Evolutionary conservation across 2,888 invertebrate species (phyloP), one percentile per base, ranked within the genome.

Genomic region (Lymantria dispar): DNA sequence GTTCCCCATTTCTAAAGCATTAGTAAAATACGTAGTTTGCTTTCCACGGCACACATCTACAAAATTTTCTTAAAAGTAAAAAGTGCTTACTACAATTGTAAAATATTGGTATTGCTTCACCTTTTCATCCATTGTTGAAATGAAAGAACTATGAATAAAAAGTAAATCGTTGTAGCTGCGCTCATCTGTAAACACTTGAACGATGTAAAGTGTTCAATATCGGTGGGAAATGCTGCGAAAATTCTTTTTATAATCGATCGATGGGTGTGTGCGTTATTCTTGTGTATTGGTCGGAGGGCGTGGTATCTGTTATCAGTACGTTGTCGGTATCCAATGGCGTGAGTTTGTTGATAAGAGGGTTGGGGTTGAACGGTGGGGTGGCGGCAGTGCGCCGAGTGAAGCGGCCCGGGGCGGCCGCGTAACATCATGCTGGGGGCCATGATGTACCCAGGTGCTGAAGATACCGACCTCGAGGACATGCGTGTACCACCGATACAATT

Each of bases 401-500:
- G 80, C 78, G 80, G 78, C 68, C 69, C 75, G 76, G 74, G 81
- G 68, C 80, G 85, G 87, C 74, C 78, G 85, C 72, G 68, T 66
- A 62, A 63, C 15, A 49, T 64, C 62, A 91, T 91, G 92, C 70
- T 92, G 79, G 92, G 91, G 74, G 78, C 91, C 68, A 92, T 91
- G 91, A 91, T 91, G 92, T 92, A 85, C 77, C 89, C 88, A 62
- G 81, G 80, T 62, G 76, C 76, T 60, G 87, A 90, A 62, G 83
- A 82, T 59, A 62, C 76, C 14, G 82, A 83, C 56, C 78, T 89
- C 56, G 87, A 92, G 77, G 92, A 92, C 80, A 92, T 94, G 87
- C 93, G 95, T 76, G 94, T 95, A 67, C 95, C 95, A 58, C 95
- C 95, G 67, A 94, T 95, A 71, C 94, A 94, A 76, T 89, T 95